phyloP scores from a whole-genome alignment of 2,888 invertebrate species.

The Drosophila mimica region DNA sequence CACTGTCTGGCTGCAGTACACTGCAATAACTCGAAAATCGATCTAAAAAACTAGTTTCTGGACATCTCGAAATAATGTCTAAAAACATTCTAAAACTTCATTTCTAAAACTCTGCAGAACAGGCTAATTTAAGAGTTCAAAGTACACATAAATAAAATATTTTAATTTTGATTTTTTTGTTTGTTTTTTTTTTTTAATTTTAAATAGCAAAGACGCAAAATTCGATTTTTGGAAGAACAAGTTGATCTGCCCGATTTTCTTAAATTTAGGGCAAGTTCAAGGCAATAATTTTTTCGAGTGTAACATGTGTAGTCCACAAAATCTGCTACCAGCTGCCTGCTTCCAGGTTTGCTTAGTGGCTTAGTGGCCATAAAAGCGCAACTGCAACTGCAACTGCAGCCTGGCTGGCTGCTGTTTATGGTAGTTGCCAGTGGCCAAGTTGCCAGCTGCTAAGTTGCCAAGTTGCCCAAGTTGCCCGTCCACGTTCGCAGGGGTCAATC shows the following conservation, averaged over 20 bases:
- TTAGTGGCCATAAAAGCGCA: constrained; percentile 55
- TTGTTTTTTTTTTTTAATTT: background rate
- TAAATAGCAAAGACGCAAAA: background rate
- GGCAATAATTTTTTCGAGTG: background rate
- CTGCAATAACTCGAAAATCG: no score
- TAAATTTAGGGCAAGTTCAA: background rate
- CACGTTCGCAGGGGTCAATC: constrained; percentile 54
- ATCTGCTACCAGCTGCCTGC: constrained; percentile 1
- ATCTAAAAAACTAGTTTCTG: background rate
- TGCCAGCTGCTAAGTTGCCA: constrained; percentile 33
- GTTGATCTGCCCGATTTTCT: background rate
- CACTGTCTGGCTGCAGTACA: constrained; percentile 23
- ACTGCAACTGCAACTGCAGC: constrained; percentile 40
- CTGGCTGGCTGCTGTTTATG: constrained; percentile 62
- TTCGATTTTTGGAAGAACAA: background rate
- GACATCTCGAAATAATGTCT: background rate
- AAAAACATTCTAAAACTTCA: background rate
- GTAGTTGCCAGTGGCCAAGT: constrained; percentile 46
- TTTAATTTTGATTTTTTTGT: background rate
- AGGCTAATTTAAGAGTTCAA: background rate
- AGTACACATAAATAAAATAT: background rate
- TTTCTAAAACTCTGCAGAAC: no score
- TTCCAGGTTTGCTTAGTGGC: constrained; percentile 5
- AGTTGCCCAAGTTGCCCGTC: constrained; percentile 4
- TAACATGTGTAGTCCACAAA: background rate